Conservation (phyloP, 2,888 invertebrate species). For the Philaethria dido region DNA sequence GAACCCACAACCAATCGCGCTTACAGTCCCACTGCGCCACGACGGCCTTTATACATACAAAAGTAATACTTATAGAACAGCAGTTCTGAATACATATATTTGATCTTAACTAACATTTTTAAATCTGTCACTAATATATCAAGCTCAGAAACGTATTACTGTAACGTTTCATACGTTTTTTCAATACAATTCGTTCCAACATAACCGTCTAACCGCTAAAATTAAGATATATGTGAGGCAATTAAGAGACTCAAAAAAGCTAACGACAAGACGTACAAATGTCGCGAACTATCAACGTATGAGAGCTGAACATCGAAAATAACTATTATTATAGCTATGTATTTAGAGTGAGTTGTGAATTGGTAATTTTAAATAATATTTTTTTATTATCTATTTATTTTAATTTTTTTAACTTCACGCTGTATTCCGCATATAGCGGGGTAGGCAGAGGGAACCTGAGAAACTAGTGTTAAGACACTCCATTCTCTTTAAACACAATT, state of each 20-base stretch:
- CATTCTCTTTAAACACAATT: no score
- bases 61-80: no score
- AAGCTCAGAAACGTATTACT: conserved; percentile 57
- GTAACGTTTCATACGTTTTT: conserved; percentile 54
- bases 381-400: not conserved
- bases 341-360: conserved; percentile 57
- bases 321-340: conserved; percentile 46
- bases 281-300: conserved; percentile 69
- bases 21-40: no score
- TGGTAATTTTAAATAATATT: not conserved
- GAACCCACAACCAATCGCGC: no score
- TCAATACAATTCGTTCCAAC: conserved; percentile 50
- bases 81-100: no score
- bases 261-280: conserved; percentile 56
- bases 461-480: no score
- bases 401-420: not conserved
- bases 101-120: conserved; percentile 55
- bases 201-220: conserved; percentile 49
- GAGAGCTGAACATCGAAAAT: conserved; percentile 68
- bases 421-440: not conserved
- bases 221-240: conserved; percentile 65
- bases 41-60: no score
- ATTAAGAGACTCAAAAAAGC: conserved; percentile 73
- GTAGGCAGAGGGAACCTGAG: no score
- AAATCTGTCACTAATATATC: conserved; percentile 60